Evolutionary conservation across 2,113 vertebrate genomes (phyloP).

Genomic region (Trematomus loennbergii): DNA sequence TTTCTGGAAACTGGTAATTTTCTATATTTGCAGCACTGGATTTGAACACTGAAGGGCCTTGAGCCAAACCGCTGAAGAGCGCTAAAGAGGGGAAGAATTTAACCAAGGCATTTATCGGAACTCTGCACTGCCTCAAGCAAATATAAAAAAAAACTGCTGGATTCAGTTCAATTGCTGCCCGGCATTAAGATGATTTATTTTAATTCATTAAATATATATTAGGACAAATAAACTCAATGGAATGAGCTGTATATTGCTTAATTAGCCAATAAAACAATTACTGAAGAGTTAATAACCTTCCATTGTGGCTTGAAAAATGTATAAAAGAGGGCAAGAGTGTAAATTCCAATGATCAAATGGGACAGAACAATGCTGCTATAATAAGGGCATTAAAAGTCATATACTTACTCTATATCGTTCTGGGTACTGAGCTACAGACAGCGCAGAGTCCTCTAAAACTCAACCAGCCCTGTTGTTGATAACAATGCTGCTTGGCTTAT

Average conservation of each 20-base stretch:
- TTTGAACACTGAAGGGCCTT: slow-evolving; percentile 8
- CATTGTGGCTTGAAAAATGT: not conserved
- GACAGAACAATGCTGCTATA: not conserved
- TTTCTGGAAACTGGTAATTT: slow-evolving; percentile 66
- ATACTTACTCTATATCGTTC: slow-evolving; percentile 23
- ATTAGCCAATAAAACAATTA: slow-evolving; percentile 53
- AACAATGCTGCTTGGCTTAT: slow-evolving; percentile 57
- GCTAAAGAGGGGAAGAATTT: slow-evolving; percentile 43
- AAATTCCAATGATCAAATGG: slow-evolving; percentile 5
- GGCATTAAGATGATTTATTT: slow-evolving; percentile 50
- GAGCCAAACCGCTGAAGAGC: slow-evolving; percentile 57
- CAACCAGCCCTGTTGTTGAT: slow-evolving; percentile 59
- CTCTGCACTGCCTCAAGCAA: slow-evolving; percentile 24
- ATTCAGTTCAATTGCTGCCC: slow-evolving; percentile 15
- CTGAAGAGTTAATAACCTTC: slow-evolving; percentile 32
- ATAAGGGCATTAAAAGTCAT: slow-evolving; percentile 11
- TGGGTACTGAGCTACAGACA: slow-evolving; percentile 14
- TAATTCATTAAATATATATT: slow-evolving; percentile 31
- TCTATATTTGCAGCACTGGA: slow-evolving; percentile 45
- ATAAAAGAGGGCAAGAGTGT: slow-evolving; percentile 10
- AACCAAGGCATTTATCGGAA: slow-evolving; percentile 49
- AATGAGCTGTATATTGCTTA: slow-evolving; percentile 25
- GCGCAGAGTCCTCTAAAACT: slow-evolving; percentile 65
- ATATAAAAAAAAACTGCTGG: slow-evolving; percentile 52
- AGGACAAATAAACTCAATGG: slow-evolving; percentile 23